phyloP scores from a whole-genome alignment of 2,888 invertebrate species.

The Pteria penguin region DNA sequence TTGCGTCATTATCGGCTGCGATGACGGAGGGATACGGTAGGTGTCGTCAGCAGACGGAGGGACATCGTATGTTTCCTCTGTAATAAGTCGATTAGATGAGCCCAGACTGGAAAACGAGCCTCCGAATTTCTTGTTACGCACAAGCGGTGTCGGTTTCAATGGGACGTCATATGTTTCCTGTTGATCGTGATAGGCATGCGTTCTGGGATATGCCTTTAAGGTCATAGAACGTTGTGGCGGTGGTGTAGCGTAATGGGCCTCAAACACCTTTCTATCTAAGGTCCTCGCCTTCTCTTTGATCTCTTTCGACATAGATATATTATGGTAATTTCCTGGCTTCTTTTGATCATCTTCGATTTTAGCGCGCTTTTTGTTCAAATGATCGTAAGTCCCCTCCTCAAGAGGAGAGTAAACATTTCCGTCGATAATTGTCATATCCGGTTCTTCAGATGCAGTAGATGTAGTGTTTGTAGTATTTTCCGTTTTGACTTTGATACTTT shows the following conservation, averaged over 20 bases:
- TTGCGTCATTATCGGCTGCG: neutral
- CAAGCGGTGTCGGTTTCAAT: neutral
- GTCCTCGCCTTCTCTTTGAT: neutral
- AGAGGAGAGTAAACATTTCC: conserved; percentile 6
- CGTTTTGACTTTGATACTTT: neutral
- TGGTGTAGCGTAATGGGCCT: neutral
- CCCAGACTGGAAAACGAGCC: neutral
- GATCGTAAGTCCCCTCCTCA: conserved; percentile 16
- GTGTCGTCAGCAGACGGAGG: conserved; percentile 14
- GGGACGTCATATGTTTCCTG: conserved; percentile 21
- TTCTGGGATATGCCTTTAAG: neutral
- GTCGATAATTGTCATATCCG: neutral
- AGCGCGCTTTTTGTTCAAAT: neutral
- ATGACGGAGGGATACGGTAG: conserved; percentile 1
- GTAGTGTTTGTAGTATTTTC: neutral
- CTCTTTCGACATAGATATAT: neutral
- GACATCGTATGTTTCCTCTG: conserved; percentile 18
- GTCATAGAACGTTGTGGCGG: too few species aligned
- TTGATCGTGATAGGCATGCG: neutral
- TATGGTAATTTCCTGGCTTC: neutral
- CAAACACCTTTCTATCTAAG: neutral
- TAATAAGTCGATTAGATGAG: neutral
- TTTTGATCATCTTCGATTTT: neutral
- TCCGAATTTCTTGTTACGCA: neutral
- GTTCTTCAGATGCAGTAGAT: neutral